phyloP scores from a whole-genome alignment of 30 jellyfish, hydroid and myxozoan genomes.

The Aurelia aurita region DNA sequence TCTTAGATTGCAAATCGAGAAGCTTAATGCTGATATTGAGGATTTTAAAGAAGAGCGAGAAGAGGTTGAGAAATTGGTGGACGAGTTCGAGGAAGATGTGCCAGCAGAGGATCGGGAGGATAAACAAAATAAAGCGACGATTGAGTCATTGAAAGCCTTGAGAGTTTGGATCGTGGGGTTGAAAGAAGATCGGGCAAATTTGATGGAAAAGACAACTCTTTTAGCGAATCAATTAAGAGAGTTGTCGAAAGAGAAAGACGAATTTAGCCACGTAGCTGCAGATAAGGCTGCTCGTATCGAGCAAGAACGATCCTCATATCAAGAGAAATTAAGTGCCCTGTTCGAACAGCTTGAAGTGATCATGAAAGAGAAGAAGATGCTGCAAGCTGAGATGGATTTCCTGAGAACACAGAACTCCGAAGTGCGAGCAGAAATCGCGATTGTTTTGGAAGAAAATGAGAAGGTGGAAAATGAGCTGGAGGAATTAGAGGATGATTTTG shows the following conservation, averaged over 20 bases:
- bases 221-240: slow-evolving; percentile 73
- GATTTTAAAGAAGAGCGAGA: slow-evolving; percentile 79
- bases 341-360: slow-evolving; percentile 86
- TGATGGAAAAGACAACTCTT: slow-evolving; percentile 74
- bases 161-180: slow-evolving; percentile 67
- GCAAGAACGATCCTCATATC: slow-evolving; percentile 81
- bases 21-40: slow-evolving; percentile 77
- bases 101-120: slow-evolving; percentile 14
- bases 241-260: slow-evolving; percentile 72
- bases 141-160: slow-evolving; percentile 56
- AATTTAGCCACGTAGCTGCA: slow-evolving; percentile 56
- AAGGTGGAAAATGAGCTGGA: slow-evolving; percentile 92
- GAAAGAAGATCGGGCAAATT: slow-evolving; percentile 73
- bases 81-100: slow-evolving; percentile 30
- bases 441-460: slow-evolving; percentile 91
- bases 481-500: slow-evolving; percentile 86
- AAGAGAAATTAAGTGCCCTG: slow-evolving; percentile 77
- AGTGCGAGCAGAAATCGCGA: slow-evolving; percentile 94
- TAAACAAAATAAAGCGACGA: slow-evolving; percentile 1
- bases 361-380: slow-evolving; percentile 82
- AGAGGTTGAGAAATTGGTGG: slow-evolving; percentile 74
- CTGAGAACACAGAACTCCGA: slow-evolving; percentile 91
- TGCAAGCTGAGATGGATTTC: slow-evolving; percentile 94
- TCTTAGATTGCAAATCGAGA: slow-evolving; percentile 79
- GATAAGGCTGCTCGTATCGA: slow-evolving; percentile 77